A percentile compares a stretch with the other conserved stretches of the same genome.
Conservation (phyloP, 2,888 invertebrate species). For the Ceratothoa steindachneri region DNA sequence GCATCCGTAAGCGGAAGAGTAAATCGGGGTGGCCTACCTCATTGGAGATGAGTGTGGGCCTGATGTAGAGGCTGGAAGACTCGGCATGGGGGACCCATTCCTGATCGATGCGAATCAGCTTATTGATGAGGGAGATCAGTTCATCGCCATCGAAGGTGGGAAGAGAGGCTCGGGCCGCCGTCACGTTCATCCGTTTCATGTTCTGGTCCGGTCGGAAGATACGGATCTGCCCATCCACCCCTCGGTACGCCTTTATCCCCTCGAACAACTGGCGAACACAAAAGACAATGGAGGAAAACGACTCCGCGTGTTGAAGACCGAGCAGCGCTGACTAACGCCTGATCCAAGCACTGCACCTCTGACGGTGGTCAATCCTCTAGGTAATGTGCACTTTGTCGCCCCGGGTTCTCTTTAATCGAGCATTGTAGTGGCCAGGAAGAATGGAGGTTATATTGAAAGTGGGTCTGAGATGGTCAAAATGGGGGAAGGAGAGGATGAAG, state of each 20-base stretch:
- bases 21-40: conserved; percentile 74
- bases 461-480: too few relatives aligned
- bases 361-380: too few relatives aligned
- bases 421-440: too few relatives aligned
- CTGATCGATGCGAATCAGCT: conserved; percentile 80
- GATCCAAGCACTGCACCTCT: too few relatives aligned
- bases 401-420: too few relatives aligned
- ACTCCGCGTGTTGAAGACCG: too few relatives aligned
- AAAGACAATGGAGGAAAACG: neutral
- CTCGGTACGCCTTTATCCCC: conserved; percentile 95
- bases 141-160: conserved; percentile 85
- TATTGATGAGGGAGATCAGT: conserved; percentile 73
- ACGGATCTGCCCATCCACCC: conserved; percentile 83
- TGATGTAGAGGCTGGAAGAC: conserved; percentile 85
- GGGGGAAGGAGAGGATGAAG: too few relatives aligned
- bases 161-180: conserved; percentile 77
- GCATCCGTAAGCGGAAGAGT: too few relatives aligned
- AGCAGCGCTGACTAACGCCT: too few relatives aligned
- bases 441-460: too few relatives aligned
- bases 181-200: conserved; percentile 84
- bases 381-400: too few relatives aligned
- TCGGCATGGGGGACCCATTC: conserved; percentile 96
- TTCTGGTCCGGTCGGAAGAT: conserved; percentile 93
- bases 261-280: conserved; percentile 76
- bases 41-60: conserved; percentile 93